Percentiles rank a stretch among this genome's conserved stretches.
These are phyloP conservation scores for Pyralis farinalis DNA, from an alignment of 2,888 invertebrate species.

Conservation along the genomic window DNA sequence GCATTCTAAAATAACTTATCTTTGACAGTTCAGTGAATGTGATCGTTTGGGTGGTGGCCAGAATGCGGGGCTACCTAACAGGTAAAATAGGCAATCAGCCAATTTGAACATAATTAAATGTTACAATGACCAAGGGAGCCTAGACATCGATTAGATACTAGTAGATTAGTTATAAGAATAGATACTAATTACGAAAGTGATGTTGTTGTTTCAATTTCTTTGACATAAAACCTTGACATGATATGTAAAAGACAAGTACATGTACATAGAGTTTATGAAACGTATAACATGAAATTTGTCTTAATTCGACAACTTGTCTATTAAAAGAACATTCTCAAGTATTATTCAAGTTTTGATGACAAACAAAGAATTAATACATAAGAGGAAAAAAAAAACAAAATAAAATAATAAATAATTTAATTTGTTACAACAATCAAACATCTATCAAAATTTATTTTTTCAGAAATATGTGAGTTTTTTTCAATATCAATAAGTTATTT, in stretches of 20 bases:
- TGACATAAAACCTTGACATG: neutral
- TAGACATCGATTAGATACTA: conserved; percentile 53
- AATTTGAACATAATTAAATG: conserved; percentile 75
- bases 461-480: too few species aligned
- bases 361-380: too few species aligned
- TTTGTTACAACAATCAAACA: too few species aligned
- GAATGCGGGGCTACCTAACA: conserved; percentile 64
- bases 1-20: conserved; percentile 76
- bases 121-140: conserved; percentile 66
- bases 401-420: too few species aligned
- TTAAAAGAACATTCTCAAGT: too few species aligned
- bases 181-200: conserved; percentile 18
- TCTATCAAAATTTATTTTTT: too few species aligned
- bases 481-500: too few species aligned
- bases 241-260: neutral
- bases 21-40: conserved; percentile 77
- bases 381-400: too few species aligned
- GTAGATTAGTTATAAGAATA: conserved; percentile 34
- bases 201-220: conserved; percentile 2
- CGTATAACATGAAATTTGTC: too few species aligned
- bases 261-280: too few species aligned
- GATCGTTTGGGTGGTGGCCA: conserved; percentile 67
- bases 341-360: too few species aligned
- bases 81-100: conserved; percentile 74
- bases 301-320: too few species aligned